Percentiles rank a stretch among this genome's conserved stretches.
phyloP scores from a whole-genome alignment of 2,113 vertebrate species.

The Fulica atra region DNA sequence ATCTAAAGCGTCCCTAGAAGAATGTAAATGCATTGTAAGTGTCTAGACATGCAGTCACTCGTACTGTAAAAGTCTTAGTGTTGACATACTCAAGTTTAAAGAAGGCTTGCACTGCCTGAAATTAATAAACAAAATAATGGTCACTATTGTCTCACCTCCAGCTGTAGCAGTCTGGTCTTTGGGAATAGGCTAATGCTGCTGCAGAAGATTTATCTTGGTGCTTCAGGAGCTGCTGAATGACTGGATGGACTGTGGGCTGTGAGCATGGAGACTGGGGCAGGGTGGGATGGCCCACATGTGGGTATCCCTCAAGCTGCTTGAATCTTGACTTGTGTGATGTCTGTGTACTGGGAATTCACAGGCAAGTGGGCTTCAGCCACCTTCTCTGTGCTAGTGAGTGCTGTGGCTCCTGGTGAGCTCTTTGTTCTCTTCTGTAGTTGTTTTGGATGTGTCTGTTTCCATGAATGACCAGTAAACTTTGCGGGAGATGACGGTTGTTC shows the following conservation, averaged over 20 bases:
- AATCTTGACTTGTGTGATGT: not conserved
- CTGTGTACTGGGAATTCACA: not conserved
- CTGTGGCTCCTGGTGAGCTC: not conserved
- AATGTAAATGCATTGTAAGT: constrained; percentile 61
- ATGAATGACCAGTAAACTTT: not conserved
- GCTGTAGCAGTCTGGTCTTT: not conserved
- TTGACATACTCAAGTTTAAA: not conserved
- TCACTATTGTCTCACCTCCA: not conserved
- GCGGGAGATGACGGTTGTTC: not conserved
- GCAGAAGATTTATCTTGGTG: not conserved
- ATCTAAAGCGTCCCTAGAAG: constrained; percentile 51
- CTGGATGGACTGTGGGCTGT: not conserved
- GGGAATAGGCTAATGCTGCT: not conserved
- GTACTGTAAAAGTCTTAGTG: constrained; percentile 15
- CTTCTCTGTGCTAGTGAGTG: not conserved
- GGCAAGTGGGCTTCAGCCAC: not conserved
- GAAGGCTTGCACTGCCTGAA: not conserved
- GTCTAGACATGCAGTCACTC: constrained; percentile 73
- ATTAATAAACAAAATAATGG: not conserved
- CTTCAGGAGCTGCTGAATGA: not conserved
- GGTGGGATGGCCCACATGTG: not conserved
- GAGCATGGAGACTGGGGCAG: not conserved
- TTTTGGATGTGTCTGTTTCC: not conserved
- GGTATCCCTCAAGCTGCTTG: not conserved
- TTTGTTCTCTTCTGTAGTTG: not conserved